phyloP scores from a whole-genome alignment of 2,113 vertebrate genomes.

The Larimichthys crocea region DNA sequence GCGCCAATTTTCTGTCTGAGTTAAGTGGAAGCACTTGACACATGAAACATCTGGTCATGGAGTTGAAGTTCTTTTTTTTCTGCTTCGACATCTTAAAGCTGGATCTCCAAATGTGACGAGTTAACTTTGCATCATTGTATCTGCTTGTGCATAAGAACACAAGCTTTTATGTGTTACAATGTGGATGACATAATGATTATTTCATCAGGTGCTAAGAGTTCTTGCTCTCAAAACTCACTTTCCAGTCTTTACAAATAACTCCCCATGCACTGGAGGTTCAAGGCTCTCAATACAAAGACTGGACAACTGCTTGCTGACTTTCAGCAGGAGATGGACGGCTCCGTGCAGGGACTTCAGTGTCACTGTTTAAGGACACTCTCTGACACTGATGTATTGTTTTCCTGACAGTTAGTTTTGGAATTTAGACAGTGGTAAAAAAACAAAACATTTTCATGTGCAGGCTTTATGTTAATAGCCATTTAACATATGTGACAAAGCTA shows the following conservation, averaged over 20 bases:
- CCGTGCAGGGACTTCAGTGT: not conserved
- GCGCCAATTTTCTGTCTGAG: conserved; percentile 70
- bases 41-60: conserved; percentile 65
- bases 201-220: conserved; percentile 15
- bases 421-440: too few relatives aligned
- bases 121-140: conserved; percentile 19
- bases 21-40: conserved; percentile 74
- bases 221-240: conserved; percentile 16
- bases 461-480: too few relatives aligned
- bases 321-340: not conserved
- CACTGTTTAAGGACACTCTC: not conserved
- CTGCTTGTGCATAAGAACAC: conserved; percentile 9
- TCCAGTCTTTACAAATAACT: conserved; percentile 5
- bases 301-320: not conserved
- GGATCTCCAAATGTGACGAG: conserved; percentile 20
- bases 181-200: not conserved
- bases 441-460: too few relatives aligned
- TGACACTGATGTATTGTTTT: too few relatives aligned
- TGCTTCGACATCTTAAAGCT: conserved; percentile 52
- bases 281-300: not conserved
- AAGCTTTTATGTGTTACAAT: conserved; percentile 4
- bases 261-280: not conserved
- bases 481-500: not conserved
- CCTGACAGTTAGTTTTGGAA: too few relatives aligned
- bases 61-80: conserved; percentile 35